Base-by-base conservation (phyloP, 2,113 vertebrate species). In the human region DNA sequence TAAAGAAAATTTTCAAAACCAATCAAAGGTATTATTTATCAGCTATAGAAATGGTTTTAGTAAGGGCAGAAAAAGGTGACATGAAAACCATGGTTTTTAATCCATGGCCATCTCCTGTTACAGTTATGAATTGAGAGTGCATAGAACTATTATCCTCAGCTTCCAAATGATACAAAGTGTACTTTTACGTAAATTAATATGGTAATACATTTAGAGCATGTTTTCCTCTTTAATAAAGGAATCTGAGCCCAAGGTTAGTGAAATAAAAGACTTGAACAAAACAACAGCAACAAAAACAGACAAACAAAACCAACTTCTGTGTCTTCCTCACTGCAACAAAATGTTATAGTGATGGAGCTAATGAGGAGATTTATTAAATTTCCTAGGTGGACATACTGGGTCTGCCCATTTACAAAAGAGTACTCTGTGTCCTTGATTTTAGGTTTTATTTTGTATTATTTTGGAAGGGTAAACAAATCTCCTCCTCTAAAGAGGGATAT, bases 211-310 rank as follows among this genome's bases (percentile, higher is more conserved):
- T 86, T 87, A 75, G 35, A 75, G 32, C n/a, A 8, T 81, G 76
- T 14, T 75, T 92, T 92, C 18, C 52, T 93, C 45, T 89, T 94
- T 95, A 40, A 96, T 72, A 93, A 92, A 94, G 30, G 55, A 83
- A 90, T 87, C 68, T 55, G 52, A 92, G 50, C 43, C 68, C 70
- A 96, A 90, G 82, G 89, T 92, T 94, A 95, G 55, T 87, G 38
- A 95, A 92, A 97, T 94, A 84, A 97, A 96, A 93, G 40, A 57
- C 48, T 55, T 91, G 59, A 76, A 66, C 38, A 72, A 89, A 93
- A 66, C 40, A 96, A 68, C 25, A 92, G 75, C 66, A 88, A 38
- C 23, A 68, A 93, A 97, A 96, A 70, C 12, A 89, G 30, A 81
- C 59, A 76, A 68, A 80, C 68, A 96, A 96, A 96, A 84, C 43